Conservation (phyloP, 2,888 invertebrate species). For the Apamea anceps region DNA sequence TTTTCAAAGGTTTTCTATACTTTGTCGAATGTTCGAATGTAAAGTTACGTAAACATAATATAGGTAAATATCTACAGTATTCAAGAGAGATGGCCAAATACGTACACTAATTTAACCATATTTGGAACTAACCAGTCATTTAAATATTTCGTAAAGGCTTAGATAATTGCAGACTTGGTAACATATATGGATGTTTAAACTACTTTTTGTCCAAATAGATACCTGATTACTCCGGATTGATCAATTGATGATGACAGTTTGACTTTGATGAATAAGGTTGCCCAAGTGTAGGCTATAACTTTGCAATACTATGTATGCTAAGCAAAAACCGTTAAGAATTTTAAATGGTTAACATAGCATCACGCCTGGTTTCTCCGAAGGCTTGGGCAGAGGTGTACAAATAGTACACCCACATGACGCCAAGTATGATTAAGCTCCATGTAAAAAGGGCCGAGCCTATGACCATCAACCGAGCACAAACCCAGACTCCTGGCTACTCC, state of each 20-base stretch:
- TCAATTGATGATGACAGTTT: constrained; percentile 42
- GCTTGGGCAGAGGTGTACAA: too few species aligned
- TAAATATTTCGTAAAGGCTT: constrained; percentile 30
- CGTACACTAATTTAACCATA: constrained; percentile 28
- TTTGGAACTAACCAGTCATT: constrained; percentile 13
- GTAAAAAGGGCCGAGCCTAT: too few species aligned
- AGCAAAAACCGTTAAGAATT: background rate
- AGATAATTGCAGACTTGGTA: constrained; percentile 25
- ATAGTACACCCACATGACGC: too few species aligned
- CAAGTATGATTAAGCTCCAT: too few species aligned
- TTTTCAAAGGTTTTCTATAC: background rate
- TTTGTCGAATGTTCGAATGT: background rate
- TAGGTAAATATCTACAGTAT: background rate
- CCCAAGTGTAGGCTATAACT: background rate
- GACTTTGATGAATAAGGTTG: constrained; percentile 25
- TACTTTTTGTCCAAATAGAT: constrained; percentile 30
- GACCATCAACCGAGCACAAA: too few species aligned
- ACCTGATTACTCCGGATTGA: constrained; percentile 21
- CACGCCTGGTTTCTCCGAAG: too few species aligned
- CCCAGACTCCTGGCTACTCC: too few species aligned
- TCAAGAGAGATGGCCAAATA: constrained; percentile 10
- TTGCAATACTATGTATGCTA: background rate
- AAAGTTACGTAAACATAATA: background rate
- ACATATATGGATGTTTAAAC: constrained; percentile 15
- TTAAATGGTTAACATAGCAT: too few species aligned